Conservation (phyloP, 2,113 vertebrate genomes). For the Atlantisia rogersi region DNA sequence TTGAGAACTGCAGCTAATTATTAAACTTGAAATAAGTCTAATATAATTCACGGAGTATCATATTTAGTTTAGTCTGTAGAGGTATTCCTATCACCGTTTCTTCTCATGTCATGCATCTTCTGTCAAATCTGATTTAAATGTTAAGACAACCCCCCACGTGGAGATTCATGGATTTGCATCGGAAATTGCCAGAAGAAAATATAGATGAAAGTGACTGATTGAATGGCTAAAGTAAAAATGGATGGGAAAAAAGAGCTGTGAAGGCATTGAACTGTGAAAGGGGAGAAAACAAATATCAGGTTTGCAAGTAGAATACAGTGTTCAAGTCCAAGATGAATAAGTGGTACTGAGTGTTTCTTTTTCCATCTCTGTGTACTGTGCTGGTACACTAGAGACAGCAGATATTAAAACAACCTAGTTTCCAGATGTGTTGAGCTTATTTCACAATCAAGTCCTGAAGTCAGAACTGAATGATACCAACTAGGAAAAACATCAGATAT, state of each 20-base stretch:
- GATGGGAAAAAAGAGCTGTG: not conserved
- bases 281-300: not conserved
- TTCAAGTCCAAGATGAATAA: not conserved
- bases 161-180: not conserved
- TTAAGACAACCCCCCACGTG: not conserved
- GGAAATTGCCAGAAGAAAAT: not conserved
- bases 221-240: not conserved
- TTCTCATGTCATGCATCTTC: not conserved
- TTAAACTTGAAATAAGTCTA: not conserved
- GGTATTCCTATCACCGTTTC: not conserved
- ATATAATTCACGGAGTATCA: not conserved
- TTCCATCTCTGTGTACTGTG: not conserved
- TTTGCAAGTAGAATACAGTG: not conserved
- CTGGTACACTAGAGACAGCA: not conserved
- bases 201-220: not conserved
- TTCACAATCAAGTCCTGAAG: slow-evolving; percentile 6
- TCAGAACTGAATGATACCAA: not conserved
- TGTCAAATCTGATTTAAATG: not conserved
- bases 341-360: not conserved
- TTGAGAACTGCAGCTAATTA: not conserved
- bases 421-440: not conserved
- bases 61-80: not conserved
- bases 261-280: not conserved
- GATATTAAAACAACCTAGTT: not conserved
- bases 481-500: not conserved